Evolutionary conservation across 1,140 invertebrate species (phyloP).

Genomic region (Phthorimaea operculella): DNA sequence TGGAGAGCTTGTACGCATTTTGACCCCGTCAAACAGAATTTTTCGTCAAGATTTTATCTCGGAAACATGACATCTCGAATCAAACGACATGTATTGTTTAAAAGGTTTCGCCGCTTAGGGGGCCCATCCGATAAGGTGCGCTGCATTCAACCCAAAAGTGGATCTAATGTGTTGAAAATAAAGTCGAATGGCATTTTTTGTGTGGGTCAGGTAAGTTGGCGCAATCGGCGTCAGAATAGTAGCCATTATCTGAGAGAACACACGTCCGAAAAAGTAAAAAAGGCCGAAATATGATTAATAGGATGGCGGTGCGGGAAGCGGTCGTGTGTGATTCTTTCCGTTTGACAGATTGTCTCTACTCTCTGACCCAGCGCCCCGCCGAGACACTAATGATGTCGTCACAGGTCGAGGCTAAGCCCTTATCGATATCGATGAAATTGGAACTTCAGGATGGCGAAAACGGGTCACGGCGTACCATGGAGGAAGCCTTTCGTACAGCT

Average conservation of each 20-base stretch:
- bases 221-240: constrained; percentile 47
- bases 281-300: constrained; percentile 65
- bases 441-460: no score
- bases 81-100: constrained; percentile 59
- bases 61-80: constrained; percentile 58
- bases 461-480: no score
- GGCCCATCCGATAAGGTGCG: constrained; percentile 18
- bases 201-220: constrained; percentile 12
- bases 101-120: constrained; percentile 34
- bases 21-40: constrained; percentile 59
- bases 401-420: constrained; percentile 13
- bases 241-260: constrained; percentile 60
- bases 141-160: neutral
- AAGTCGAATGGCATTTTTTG: neutral
- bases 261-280: constrained; percentile 61
- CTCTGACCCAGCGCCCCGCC: constrained; percentile 60
- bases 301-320: constrained; percentile 42
- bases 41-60: constrained; percentile 60
- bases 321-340: constrained; percentile 62
- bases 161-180: neutral
- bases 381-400: constrained; percentile 51
- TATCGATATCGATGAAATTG: constrained; percentile 45
- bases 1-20: constrained; percentile 45
- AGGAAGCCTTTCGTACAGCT: no score
- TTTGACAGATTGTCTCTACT: constrained; percentile 66